Conservation (phyloP, 2,113 vertebrate species). For the Atractosteus spatula region DNA sequence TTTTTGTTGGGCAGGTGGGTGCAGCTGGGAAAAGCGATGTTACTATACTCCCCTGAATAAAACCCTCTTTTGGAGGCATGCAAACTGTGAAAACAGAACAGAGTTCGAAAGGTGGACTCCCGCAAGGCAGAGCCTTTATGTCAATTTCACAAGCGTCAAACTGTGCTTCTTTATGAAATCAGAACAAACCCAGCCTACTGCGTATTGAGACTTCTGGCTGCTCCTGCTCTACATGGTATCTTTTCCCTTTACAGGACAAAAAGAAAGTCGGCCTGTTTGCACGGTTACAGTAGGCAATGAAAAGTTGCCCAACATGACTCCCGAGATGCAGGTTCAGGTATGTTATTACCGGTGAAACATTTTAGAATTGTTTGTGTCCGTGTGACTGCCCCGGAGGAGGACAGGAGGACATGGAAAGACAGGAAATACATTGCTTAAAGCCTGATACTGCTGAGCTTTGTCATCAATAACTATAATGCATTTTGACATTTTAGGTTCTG, state of each 20-base stretch:
- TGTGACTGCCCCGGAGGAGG: not conserved
- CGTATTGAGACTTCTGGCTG: not conserved
- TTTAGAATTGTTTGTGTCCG: not conserved
- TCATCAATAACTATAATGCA: conserved; percentile 41
- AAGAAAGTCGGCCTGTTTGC: conserved; percentile 45
- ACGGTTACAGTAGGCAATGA: conserved; percentile 64
- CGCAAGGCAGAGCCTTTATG: not conserved
- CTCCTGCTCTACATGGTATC: not conserved
- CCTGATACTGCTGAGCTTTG: conserved; percentile 4
- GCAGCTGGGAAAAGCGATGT: no score
- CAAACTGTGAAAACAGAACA: no score
- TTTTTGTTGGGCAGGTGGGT: no score
- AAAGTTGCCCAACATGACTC: conserved; percentile 71
- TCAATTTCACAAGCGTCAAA: not conserved
- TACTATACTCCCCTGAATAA: no score
- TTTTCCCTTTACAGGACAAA: conserved; percentile 42
- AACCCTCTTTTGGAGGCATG: no score
- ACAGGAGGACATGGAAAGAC: not conserved
- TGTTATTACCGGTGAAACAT: conserved; percentile 21
- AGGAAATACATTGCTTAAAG: conserved; percentile 7
- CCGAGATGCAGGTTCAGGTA: conserved; percentile 83
- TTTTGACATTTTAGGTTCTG: conserved; percentile 74
- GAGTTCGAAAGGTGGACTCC: no score
- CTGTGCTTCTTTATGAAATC: conserved; percentile 5
- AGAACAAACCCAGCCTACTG: conserved; percentile 11